Conservation (phyloP, 2,797 vertebrate genomes). For the Myotis pilosus region DNA sequence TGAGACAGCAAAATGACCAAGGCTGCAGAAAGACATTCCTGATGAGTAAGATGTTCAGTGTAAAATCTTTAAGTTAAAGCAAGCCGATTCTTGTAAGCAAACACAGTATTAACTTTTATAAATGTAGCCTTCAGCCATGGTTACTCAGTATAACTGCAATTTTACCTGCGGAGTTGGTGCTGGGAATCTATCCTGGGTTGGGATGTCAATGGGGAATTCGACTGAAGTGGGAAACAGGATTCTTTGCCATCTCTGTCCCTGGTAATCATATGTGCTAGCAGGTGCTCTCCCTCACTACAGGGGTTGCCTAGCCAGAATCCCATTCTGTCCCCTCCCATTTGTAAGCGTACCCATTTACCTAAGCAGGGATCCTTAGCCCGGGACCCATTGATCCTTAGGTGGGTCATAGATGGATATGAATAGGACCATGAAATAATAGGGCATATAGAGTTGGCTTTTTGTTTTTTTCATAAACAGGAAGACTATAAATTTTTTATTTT, state of each 20-base stretch:
- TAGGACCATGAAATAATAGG: background rate
- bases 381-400: background rate
- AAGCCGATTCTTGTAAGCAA: background rate
- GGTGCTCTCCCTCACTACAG: background rate
- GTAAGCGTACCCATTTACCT: background rate
- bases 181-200: background rate
- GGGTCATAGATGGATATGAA: background rate
- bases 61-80: slow-evolving; percentile 6
- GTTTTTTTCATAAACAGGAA: background rate
- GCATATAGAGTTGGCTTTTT: background rate
- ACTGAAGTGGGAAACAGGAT: background rate
- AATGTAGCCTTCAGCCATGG: background rate
- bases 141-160: background rate
- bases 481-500: no score
- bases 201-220: background rate
- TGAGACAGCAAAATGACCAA: background rate
- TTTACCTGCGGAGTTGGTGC: background rate
- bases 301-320: background rate
- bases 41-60: background rate
- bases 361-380: background rate
- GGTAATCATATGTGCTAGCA: background rate
- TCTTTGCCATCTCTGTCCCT: background rate
- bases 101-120: background rate
- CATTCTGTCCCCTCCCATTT: background rate
- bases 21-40: background rate